phyloP scores from a whole-genome alignment of 1,140 invertebrate species.

The Drosophila mauritiana region DNA sequence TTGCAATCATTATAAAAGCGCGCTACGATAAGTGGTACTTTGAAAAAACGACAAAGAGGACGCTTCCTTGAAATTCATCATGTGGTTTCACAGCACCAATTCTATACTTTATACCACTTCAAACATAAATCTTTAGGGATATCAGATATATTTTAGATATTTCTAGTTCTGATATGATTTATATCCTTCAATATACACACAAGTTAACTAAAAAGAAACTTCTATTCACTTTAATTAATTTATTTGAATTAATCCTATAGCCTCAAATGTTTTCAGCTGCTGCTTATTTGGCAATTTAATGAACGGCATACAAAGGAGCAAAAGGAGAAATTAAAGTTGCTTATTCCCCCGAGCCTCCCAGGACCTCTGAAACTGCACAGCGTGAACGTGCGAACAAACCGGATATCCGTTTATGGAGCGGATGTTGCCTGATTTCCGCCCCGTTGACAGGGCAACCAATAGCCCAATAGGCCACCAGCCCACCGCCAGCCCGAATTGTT shows the following conservation, averaged over 20 bases:
- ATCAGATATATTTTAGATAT: too few species aligned
- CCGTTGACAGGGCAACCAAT: slow-evolving; percentile 55
- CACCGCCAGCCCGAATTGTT: slow-evolving; percentile 33
- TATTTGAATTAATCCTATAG: too few species aligned
- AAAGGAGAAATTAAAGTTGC: slow-evolving; percentile 19
- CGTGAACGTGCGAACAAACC: slow-evolving; percentile 78
- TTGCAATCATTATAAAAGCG: not conserved
- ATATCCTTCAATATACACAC: too few species aligned
- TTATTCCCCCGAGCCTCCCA: slow-evolving; percentile 4
- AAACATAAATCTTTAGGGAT: too few species aligned
- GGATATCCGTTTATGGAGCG: slow-evolving; percentile 76
- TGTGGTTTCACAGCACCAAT: too few species aligned
- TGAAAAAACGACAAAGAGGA: too few species aligned
- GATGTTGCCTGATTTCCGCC: slow-evolving; percentile 78
- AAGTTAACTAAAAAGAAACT: too few species aligned
- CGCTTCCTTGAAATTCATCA: too few species aligned
- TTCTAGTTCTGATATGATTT: too few species aligned
- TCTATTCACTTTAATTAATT: too few species aligned
- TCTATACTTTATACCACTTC: too few species aligned
- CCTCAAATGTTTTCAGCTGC: not conserved
- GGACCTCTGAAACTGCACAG: slow-evolving; percentile 28
- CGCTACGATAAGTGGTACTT: not conserved
- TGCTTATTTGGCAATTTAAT: not conserved
- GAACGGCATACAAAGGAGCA: not conserved
- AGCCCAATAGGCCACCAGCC: slow-evolving; percentile 17